Conservation (phyloP, 2,888 invertebrate species). For the Agrotis exclamationis region DNA sequence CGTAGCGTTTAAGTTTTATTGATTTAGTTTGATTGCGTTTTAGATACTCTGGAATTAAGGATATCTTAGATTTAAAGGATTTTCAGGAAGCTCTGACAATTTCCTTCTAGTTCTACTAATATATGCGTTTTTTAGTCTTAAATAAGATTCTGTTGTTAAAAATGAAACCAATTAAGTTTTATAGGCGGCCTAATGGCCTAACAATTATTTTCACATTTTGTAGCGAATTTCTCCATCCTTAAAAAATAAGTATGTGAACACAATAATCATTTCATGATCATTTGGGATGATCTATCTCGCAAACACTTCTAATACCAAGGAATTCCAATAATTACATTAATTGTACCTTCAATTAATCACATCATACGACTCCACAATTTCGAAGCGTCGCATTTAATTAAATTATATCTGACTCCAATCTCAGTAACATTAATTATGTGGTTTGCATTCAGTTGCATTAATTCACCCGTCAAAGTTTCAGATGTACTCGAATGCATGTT, state of each 20-base stretch:
- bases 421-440: background rate
- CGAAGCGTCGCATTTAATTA: background rate
- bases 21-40: slow-evolving; percentile 26
- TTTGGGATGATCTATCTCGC: too few species aligned
- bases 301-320: background rate
- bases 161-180: too few species aligned
- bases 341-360: background rate
- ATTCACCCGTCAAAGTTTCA: slow-evolving; percentile 30
- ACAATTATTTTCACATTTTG: too few species aligned
- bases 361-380: background rate
- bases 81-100: too few species aligned
- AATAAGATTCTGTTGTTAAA: too few species aligned
- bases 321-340: background rate
- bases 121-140: too few species aligned
- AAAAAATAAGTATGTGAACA: too few species aligned
- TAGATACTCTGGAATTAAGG: background rate
- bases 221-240: too few species aligned
- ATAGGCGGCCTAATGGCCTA: too few species aligned
- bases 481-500: slow-evolving; percentile 20
- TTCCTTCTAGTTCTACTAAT: too few species aligned
- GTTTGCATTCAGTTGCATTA: slow-evolving; percentile 3
- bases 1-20: slow-evolving; percentile 38
- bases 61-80: too few species aligned
- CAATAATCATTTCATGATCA: background rate
- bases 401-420: background rate